A percentile compares a stretch with the other conserved stretches of the same genome.
Evolutionary conservation across 1,140 invertebrate genomes (phyloP).

Genomic region (Myzus persicae): DNA sequence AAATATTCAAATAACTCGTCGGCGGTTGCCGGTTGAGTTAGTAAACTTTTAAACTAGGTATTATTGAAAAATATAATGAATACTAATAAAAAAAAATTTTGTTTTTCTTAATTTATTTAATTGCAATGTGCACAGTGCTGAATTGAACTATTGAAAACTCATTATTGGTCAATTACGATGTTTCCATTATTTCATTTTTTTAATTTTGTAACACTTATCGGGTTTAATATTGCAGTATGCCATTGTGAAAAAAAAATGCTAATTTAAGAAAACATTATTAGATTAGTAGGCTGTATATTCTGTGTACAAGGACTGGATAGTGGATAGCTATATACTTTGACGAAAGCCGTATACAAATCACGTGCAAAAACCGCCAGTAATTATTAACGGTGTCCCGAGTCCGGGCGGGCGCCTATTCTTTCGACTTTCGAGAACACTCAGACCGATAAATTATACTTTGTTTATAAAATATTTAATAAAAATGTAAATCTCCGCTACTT

Average conservation of each 20-base stretch:
- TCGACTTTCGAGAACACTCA: conserved; percentile 40
- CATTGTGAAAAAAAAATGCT: background rate
- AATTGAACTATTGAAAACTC: background rate
- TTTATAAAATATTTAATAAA: conserved; percentile 59
- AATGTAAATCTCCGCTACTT: conserved; percentile 57
- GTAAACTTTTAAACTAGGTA: conserved; percentile 25
- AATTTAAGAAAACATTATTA: conserved; percentile 3
- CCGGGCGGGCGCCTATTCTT: conserved; percentile 11
- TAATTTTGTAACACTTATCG: background rate
- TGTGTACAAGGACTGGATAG: background rate
- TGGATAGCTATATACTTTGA: background rate
- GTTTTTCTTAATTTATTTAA: background rate
- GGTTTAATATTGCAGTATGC: background rate
- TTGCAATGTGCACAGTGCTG: background rate
- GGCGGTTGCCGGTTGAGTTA: background rate
- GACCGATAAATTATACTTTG: conserved; percentile 57
- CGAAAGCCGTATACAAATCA: conserved; percentile 43
- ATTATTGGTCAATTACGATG: background rate
- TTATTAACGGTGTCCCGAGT: conserved; percentile 52
- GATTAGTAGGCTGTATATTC: background rate
- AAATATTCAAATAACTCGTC: conserved; percentile 27
- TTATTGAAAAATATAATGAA: background rate
- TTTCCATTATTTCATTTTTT: background rate
- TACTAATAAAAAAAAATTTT: background rate
- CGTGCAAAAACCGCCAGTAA: conserved; percentile 42